Conservation (phyloP, 2,888 invertebrate genomes). For the Ceriagrion tenellum region DNA sequence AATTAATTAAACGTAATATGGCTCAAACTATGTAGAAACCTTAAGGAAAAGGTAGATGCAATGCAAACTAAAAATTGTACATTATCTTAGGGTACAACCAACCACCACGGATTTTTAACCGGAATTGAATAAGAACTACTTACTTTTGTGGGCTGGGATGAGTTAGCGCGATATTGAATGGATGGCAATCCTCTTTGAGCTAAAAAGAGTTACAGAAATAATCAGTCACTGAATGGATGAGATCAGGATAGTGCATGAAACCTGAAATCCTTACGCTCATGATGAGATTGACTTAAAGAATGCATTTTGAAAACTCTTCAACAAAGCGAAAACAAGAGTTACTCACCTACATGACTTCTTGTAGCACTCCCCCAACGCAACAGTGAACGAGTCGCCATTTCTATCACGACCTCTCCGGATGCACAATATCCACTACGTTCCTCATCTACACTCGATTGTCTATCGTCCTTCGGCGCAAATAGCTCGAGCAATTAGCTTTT, state of each 20-base stretch:
- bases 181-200: conserved; percentile 36
- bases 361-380: conserved; percentile 69
- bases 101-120: neutral
- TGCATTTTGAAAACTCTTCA: neutral
- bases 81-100: neutral
- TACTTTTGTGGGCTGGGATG: conserved; percentile 34
- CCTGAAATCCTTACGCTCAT: neutral
- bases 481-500: neutral
- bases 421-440: neutral
- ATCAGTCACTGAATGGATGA: neutral
- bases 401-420: conserved; percentile 51
- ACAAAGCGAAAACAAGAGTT: neutral
- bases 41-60: no score
- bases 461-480: neutral
- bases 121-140: neutral
- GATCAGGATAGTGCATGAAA: neutral
- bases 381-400: conserved; percentile 51
- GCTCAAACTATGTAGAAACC: no score
- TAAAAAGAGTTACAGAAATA: neutral
- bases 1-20: no score
- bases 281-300: neutral
- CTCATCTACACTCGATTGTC: neutral
- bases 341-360: conserved; percentile 62
- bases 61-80: no score
- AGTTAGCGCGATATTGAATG: conserved; percentile 9